These are phyloP conservation scores for Carettochelys insculpta DNA, from an alignment of 2,113 vertebrate genomes.

Conservation along the genomic window DNA sequence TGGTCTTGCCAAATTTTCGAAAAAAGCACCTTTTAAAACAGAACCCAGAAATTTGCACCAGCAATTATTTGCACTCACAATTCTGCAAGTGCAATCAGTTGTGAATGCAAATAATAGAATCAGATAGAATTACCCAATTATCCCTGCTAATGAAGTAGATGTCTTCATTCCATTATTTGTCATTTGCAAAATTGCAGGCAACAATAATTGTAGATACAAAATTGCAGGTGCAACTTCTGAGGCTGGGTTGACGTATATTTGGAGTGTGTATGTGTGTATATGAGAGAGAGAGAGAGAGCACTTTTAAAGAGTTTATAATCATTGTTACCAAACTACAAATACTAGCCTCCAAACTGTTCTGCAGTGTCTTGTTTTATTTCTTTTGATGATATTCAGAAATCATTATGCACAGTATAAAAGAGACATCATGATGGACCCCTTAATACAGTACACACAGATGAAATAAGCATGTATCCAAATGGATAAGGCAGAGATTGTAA, in stretches of 20 bases:
- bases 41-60: not conserved
- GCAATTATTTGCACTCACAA: not conserved
- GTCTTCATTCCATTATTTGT: not conserved
- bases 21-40: not conserved
- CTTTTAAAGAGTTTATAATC: not conserved
- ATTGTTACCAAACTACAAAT: not conserved
- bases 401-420: rapidly evolving
- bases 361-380: not conserved
- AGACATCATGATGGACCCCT: not conserved
- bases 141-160: not conserved
- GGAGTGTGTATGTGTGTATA: not conserved
- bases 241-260: not conserved
- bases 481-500: not conserved
- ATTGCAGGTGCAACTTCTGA: not conserved
- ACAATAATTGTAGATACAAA: not conserved
- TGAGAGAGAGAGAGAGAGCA: not conserved
- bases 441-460: not conserved
- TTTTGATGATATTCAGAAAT: constrained; percentile 27
- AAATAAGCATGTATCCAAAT: not conserved
- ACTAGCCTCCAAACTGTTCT: not conserved
- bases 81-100: not conserved
- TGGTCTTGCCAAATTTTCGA: not conserved
- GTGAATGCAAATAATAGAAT: not conserved
- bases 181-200: not conserved
- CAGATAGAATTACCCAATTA: not conserved